Base-by-base conservation (phyloP, 2,113 vertebrate genomes). In the Amblyornis subalaris region DNA sequence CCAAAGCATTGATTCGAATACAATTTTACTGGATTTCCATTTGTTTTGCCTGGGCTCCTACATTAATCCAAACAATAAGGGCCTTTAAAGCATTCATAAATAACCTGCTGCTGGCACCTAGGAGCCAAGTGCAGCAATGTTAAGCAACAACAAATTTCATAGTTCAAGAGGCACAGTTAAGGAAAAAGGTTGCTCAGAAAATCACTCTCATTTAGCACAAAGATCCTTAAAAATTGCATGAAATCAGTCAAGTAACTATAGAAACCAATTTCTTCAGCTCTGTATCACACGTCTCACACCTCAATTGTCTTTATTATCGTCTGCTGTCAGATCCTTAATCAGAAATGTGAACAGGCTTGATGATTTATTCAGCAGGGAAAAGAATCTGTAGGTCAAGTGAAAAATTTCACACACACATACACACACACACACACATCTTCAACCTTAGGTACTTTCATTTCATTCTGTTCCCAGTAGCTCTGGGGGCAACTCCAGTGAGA, bases 371-470 rank as follows among this genome's bases (percentile, higher is more conserved):
- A 98, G 97, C 95, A 97, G 97, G 97, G 97, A 97, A 97, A 97
- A 97, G 96, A 98, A 98, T 98, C 97, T 98, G 98, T 98, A 98
- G 98, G 98, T 98, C 98, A 98, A 98, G 97, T 98, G 97, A 98
- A 98, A 98, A 98, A 98, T 97, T 97, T 96, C 96, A 93, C 91
- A 97, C 96, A 96, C 91, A 92, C 96, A 95, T 84, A 93, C 94
- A 94, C 71, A 65, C 71, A 65, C 89, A 60, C 96, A 91, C 97
- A 90, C 96, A 91, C 76, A 88, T 96, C 98, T 96, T 97, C 97
- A 98, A 98, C 98, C 99, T 98, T 98, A 98, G 98, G 98, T 99
- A 98, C 98, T 98, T 99, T 99, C 98, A 99, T 99, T 99, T 99
- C 98, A 98, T 99, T 99, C 98, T 98, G 98, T 99, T 99, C 98